Base-by-base conservation (phyloP, 2,888 invertebrate species). In the Andrena chrysosceles region DNA sequence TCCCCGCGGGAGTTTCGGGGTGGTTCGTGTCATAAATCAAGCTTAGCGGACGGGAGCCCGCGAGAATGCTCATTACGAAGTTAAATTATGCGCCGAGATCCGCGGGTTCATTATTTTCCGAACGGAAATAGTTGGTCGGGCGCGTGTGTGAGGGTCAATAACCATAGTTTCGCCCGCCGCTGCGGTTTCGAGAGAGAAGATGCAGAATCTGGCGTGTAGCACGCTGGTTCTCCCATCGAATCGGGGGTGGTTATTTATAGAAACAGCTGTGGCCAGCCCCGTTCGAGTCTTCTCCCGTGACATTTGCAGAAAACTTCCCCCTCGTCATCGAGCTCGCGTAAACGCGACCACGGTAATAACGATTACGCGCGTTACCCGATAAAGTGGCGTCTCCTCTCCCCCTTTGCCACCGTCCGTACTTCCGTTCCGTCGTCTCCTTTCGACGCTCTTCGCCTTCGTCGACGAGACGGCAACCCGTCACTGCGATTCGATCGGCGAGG, bases 251-350 rank as follows among this genome's bases (percentile, higher is more conserved):
- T 79, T 91, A 89, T 92, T 92, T 91, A 93, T 92, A 93, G 92
- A 91, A 92, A 91, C 93, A 93, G 93, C 93, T 93, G 92, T 89
- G 90, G 88, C 84, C 91, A 89, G 88, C 84, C 87, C 84, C 86
- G 86, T 86, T 85, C 81, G 84, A 83, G 78, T 85, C 81, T 82
- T 78, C 83, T 85, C 76, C 70, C 86, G 87, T 88, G 87, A 90
- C 82, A 89, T 90, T 87, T 85, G 86, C 87, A 81, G 85, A 87
- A 89, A 90, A 87, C 85, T 87, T 87, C 85, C 87, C 86, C 85
- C 87, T 87, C 85, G 87, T 86, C 87, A 87, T 87, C 85, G 72
- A 48, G 84, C 42, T 77, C 78, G 74, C 86, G 72, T 78, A 82
- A 84, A 84, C 77, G 70, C 72, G 71, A 74, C 73, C 78, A 71